Percentiles rank a stretch among this genome's conserved stretches.
Evolutionary conservation across 2,888 invertebrate genomes (phyloP).

Genomic region (Spialia ferax): DNA sequence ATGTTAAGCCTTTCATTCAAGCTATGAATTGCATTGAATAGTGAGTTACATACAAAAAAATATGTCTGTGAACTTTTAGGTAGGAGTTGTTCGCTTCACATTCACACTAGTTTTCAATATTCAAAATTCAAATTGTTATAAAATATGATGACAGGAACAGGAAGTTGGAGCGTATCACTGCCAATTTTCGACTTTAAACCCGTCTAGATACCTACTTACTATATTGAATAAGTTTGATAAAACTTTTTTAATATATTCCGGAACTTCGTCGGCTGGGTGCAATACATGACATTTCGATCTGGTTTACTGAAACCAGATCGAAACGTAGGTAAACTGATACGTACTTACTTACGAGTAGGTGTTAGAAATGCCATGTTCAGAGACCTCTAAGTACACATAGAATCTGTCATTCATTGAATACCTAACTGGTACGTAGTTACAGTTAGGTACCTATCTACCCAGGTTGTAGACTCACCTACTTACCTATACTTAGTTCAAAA

Average conservation of each 20-base stretch:
- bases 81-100: neutral
- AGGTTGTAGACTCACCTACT: neutral
- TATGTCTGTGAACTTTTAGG: too few relatives aligned
- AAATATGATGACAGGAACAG: slow-evolving; percentile 91
- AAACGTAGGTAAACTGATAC: too few relatives aligned
- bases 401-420: too few relatives aligned
- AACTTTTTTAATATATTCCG: slow-evolving; percentile 46
- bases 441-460: neutral
- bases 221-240: slow-evolving; percentile 41
- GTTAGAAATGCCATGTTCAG: too few relatives aligned
- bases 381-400: too few relatives aligned
- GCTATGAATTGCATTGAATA: too few relatives aligned
- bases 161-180: slow-evolving; percentile 39
- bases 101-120: slow-evolving; percentile 31
- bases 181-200: slow-evolving; percentile 43
- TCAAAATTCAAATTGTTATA: slow-evolving; percentile 37
- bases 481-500: neutral
- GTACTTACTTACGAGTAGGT: too few relatives aligned
- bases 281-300: slow-evolving; percentile 28
- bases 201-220: slow-evolving; percentile 25
- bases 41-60: too few relatives aligned
- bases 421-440: too few relatives aligned
- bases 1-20: too few relatives aligned
- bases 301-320: too few relatives aligned
- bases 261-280: slow-evolving; percentile 35